A percentile compares a stretch with the other conserved stretches of the same genome.
Conservation (phyloP, 2,113 vertebrate genomes). For the Hippocampus guttulatus region DNA sequence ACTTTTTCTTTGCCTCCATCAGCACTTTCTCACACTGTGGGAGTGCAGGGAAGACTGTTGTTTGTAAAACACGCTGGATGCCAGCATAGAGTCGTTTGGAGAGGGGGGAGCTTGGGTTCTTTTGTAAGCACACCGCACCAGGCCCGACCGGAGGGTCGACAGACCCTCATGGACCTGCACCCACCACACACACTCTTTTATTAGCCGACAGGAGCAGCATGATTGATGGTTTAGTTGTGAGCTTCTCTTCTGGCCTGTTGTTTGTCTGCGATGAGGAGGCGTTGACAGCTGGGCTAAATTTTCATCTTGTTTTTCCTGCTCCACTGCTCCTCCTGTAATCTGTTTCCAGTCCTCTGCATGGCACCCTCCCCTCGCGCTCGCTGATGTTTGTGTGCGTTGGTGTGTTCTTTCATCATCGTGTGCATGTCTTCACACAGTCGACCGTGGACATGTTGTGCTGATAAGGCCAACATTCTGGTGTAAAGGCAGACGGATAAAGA, state of each 20-base stretch:
- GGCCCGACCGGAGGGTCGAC: constrained; percentile 31
- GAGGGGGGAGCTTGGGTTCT: constrained; percentile 34
- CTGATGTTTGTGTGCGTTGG: constrained; percentile 13
- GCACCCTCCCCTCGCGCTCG: constrained; percentile 17
- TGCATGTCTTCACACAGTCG: constrained; percentile 47
- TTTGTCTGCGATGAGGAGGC: constrained; percentile 37
- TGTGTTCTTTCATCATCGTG: constrained; percentile 46
- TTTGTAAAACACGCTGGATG: constrained; percentile 35
- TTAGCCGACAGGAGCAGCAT: constrained; percentile 39
- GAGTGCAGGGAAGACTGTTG: constrained; percentile 35
- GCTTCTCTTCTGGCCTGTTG: constrained; percentile 31
- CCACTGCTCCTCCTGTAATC: constrained; percentile 45
- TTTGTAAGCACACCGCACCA: constrained; percentile 47
- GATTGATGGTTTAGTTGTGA: constrained; percentile 46
- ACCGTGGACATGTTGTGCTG: constrained; percentile 59
- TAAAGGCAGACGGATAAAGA: constrained; percentile 14
- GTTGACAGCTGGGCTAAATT: constrained; percentile 21
- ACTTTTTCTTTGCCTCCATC: constrained; percentile 26
- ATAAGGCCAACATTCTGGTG: constrained; percentile 57
- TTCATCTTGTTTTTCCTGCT: constrained; percentile 32
- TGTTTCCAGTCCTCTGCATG: constrained; percentile 35
- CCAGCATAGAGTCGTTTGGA: constrained; percentile 42
- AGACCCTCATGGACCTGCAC: constrained; percentile 47
- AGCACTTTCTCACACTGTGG: constrained; percentile 41
- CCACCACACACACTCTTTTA: constrained; percentile 54